Evolutionary conservation across 1,140 invertebrate genomes (phyloP).

Genomic region (Wiebesia pumilae): DNA sequence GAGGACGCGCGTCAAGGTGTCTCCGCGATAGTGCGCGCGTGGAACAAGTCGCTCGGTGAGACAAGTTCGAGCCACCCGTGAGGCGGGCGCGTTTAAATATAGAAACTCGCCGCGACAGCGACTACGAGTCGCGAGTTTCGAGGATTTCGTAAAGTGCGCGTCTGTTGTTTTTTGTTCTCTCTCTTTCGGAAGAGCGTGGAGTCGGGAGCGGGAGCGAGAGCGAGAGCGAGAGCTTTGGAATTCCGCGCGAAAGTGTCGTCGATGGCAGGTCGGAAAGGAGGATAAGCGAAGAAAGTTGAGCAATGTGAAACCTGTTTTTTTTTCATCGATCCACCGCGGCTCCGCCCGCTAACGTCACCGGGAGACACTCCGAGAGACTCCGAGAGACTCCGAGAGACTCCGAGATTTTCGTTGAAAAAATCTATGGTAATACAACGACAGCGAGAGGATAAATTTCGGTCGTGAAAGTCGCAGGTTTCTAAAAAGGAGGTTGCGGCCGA

Average conservation of each 20-base stretch:
- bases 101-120: conserved; percentile 12
- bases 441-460: background rate
- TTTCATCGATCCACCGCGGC: background rate
- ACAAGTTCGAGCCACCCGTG: background rate
- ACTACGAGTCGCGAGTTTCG: background rate
- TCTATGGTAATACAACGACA: background rate
- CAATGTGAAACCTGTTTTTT: conserved; percentile 23
- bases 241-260: conserved; percentile 40
- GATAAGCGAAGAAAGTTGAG: background rate
- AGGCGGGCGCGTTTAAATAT: conserved; percentile 42
- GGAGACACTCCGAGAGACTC: background rate
- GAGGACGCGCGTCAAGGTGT: background rate
- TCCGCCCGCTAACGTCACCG: background rate
- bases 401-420: background rate
- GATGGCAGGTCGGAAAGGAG: conserved; percentile 17
- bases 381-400: background rate
- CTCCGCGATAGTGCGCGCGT: conserved; percentile 3
- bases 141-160: conserved; percentile 18
- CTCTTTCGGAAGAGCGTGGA: background rate
- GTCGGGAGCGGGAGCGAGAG: no score
- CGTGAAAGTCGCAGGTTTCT: background rate
- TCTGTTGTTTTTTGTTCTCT: background rate
- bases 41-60: background rate
- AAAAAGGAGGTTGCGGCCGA: background rate
- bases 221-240: background rate